Percentiles rank a stretch among this genome's conserved stretches.
These are phyloP conservation scores for Macrobrachium nipponense DNA, from an alignment of 1,140 invertebrate species.

Conservation along the genomic window DNA sequence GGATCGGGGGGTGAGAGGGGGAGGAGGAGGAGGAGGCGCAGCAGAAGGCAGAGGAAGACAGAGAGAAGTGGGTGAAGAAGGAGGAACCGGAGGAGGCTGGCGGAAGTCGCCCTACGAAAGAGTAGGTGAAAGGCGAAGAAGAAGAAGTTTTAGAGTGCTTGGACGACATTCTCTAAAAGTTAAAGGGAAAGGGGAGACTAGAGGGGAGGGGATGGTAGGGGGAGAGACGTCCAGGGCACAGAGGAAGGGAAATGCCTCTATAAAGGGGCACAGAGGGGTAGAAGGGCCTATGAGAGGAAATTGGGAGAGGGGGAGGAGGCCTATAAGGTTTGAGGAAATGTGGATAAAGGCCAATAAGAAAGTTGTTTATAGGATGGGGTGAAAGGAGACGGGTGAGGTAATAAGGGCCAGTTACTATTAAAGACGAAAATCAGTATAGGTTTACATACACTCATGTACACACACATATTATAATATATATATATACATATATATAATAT, in stretches of 20 bases:
- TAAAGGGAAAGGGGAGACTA: not conserved
- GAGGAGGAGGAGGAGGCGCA: not conserved
- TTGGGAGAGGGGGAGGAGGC: not conserved
- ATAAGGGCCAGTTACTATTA: no score
- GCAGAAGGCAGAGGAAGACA: not conserved
- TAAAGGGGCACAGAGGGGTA: not conserved
- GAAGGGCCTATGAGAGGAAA: not conserved
- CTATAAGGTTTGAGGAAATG: not conserved
- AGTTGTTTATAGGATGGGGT: no score
- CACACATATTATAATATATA: constrained; percentile 17
- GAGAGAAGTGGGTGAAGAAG: not conserved
- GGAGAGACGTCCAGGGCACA: not conserved
- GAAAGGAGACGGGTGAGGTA: no score
- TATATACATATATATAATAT: constrained; percentile 15
- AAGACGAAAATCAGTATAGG: no score
- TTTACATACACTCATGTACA: not conserved
- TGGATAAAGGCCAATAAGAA: no score
- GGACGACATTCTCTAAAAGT: not conserved
- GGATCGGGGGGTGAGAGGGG: no score
- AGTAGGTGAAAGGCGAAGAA: not conserved
- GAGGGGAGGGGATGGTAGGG: not conserved
- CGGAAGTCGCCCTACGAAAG: not conserved
- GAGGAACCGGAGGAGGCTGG: not conserved
- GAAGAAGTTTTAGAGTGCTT: not conserved
- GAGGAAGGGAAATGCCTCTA: not conserved